Percentiles rank a stretch among this genome's conserved stretches.
phyloP scores from a whole-genome alignment of 2,797 vertebrate species.

The Acropternis orthonyx region DNA sequence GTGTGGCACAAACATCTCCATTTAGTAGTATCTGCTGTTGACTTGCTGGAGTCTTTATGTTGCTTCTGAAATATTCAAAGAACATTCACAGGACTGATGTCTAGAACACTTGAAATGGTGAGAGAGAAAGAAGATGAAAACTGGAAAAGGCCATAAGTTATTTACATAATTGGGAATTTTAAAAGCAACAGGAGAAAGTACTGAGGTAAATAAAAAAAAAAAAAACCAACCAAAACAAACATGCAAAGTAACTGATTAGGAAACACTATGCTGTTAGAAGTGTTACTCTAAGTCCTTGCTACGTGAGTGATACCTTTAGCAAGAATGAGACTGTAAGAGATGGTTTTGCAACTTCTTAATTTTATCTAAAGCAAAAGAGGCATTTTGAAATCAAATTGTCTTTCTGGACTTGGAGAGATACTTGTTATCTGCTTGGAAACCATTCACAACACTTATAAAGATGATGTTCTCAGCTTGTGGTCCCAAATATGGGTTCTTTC shows the following conservation, averaged over 20 bases:
- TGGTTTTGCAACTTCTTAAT: neutral
- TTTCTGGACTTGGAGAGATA: neutral
- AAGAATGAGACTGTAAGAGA: neutral
- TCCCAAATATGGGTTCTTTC: neutral
- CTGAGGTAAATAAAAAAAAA: neutral
- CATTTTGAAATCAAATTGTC: neutral
- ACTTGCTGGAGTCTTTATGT: neutral
- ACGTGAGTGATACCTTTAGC: neutral
- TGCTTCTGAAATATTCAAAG: neutral
- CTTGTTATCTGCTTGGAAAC: neutral
- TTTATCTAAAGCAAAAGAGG: neutral
- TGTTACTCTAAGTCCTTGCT: neutral
- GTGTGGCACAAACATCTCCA: neutral
- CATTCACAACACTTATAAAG: neutral
- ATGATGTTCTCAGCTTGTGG: rapidly evolving
- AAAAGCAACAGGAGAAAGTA: neutral
- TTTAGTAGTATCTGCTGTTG: neutral
- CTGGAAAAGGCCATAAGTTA: neutral
- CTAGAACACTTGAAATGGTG: neutral
- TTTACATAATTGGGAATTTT: neutral
- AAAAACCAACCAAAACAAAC: neutral
- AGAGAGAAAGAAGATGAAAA: neutral
- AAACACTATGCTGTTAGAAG: neutral
- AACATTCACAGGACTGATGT: neutral
- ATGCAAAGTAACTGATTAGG: neutral